Conservation (phyloP, 2,888 invertebrate species). For the Mythimna lalbum region DNA sequence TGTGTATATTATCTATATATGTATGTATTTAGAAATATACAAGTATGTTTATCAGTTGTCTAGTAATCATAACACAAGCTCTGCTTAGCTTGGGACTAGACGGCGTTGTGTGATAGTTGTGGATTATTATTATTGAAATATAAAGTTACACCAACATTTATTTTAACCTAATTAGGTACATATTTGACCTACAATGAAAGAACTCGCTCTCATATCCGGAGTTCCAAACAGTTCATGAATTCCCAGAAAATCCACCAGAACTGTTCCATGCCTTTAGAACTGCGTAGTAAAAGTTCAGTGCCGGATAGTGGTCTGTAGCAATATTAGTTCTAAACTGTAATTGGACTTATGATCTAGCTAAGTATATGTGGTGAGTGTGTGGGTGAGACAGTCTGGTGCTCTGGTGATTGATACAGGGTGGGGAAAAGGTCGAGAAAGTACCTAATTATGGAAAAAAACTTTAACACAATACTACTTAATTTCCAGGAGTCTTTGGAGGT, state of each 20-base stretch:
- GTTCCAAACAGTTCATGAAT: constrained; percentile 6
- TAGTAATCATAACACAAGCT: too few relatives aligned
- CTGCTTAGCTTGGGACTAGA: too few relatives aligned
- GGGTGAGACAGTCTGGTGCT: not conserved
- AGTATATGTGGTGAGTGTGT: constrained; percentile 4
- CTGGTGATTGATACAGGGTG: not conserved
- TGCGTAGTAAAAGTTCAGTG: constrained; percentile 18
- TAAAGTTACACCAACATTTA: not conserved
- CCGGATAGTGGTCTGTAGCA: constrained; percentile 31
- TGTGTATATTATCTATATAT: too few relatives aligned
- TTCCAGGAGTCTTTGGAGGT: too few relatives aligned
- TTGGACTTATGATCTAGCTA: constrained; percentile 46
- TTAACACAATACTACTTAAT: too few relatives aligned
- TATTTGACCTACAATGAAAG: not conserved
- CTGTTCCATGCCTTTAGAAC: constrained; percentile 15
- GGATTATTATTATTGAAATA: too few relatives aligned
- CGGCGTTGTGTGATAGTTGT: too few relatives aligned
- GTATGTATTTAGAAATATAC: too few relatives aligned
- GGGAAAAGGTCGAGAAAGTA: not conserved
- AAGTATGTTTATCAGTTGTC: too few relatives aligned
- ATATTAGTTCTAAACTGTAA: constrained; percentile 57
- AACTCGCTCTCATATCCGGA: not conserved
- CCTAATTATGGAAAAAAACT: too few relatives aligned
- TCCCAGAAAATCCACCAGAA: constrained; percentile 6
- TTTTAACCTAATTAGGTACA: not conserved